phyloP scores from a whole-genome alignment of 2,113 vertebrate genomes.

The Festucalex cinctus region DNA sequence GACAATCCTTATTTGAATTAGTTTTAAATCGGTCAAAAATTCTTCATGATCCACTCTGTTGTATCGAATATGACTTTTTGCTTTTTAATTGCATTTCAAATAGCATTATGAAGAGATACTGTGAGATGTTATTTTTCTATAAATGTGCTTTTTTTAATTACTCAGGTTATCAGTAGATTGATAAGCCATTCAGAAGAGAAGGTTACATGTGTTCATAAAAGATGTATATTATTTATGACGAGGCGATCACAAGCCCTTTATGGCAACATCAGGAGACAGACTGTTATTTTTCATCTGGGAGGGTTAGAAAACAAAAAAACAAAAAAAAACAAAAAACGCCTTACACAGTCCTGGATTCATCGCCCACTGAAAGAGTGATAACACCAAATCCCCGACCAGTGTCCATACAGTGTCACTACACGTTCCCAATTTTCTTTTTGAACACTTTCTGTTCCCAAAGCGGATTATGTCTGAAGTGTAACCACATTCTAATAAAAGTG shows the following conservation, averaged over 20 bases:
- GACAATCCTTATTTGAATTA: slow-evolving; percentile 51
- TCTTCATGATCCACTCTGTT: slow-evolving; percentile 16
- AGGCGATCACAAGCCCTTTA: slow-evolving; percentile 14
- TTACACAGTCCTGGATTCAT: slow-evolving; percentile 18
- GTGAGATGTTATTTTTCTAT: slow-evolving; percentile 71
- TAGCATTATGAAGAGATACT: slow-evolving; percentile 37
- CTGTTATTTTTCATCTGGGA: slow-evolving; percentile 50
- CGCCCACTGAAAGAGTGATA: slow-evolving; percentile 9
- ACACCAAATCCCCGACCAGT: slow-evolving; percentile 3
- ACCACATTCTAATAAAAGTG: slow-evolving; percentile 51
- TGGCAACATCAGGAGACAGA: slow-evolving; percentile 45
- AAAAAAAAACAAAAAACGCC: too few species aligned
- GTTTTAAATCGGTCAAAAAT: slow-evolving; percentile 20
- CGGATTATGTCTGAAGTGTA: slow-evolving; percentile 50
- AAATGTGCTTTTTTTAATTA: slow-evolving; percentile 47
- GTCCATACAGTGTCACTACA: slow-evolving; percentile 31
- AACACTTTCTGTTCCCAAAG: slow-evolving; percentile 37
- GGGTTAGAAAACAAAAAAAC: too few species aligned
- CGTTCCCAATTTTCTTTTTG: slow-evolving; percentile 40
- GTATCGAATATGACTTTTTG: slow-evolving; percentile 19
- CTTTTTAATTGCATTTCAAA: slow-evolving; percentile 6
- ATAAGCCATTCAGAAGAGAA: slow-evolving; percentile 57
- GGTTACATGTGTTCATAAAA: slow-evolving; percentile 24
- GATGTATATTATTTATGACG: slow-evolving; percentile 19
- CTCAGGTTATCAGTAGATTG: slow-evolving; percentile 67